These are phyloP conservation scores for Pseudorasbora parva DNA, from an alignment of 2,113 vertebrate genomes.

Conservation along the genomic window DNA sequence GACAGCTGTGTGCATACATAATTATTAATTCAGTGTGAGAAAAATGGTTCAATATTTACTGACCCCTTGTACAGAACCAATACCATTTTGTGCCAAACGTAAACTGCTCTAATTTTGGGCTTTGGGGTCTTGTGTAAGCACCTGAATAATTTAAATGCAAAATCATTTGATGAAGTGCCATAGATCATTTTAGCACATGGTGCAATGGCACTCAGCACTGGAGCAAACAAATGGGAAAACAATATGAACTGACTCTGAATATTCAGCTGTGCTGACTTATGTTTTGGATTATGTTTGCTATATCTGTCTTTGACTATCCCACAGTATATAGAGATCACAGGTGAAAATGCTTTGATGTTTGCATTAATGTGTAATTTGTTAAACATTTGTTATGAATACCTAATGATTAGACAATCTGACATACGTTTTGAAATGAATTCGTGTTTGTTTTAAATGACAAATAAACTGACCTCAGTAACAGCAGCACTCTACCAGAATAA, in stretches of 20 bases:
- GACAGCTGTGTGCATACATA: slow-evolving; percentile 34
- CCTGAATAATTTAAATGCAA: slow-evolving; percentile 30
- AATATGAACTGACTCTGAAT: slow-evolving; percentile 11
- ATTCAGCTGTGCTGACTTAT: not conserved
- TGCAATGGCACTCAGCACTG: slow-evolving; percentile 22
- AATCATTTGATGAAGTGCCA: slow-evolving; percentile 33
- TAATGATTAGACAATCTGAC: not conserved
- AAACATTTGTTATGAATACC: slow-evolving; percentile 1
- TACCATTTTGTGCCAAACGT: slow-evolving; percentile 41
- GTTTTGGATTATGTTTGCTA: not conserved
- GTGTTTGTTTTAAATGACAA: not conserved
- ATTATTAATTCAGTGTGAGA: slow-evolving; percentile 22
- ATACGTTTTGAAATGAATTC: not conserved
- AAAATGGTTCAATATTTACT: slow-evolving; percentile 13
- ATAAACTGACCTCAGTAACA: not conserved
- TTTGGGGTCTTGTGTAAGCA: slow-evolving; percentile 12
- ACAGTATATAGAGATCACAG: not conserved
- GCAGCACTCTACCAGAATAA: not conserved
- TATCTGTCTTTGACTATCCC: not conserved
- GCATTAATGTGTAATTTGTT: not conserved
- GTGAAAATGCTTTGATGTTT: not conserved
- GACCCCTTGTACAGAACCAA: slow-evolving; percentile 28
- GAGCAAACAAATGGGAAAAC: slow-evolving; percentile 6
- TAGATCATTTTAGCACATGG: slow-evolving; percentile 16
- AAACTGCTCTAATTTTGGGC: slow-evolving; percentile 14